Base-by-base conservation (phyloP, 2,113 vertebrate species). In the Anguilla japonica region DNA sequence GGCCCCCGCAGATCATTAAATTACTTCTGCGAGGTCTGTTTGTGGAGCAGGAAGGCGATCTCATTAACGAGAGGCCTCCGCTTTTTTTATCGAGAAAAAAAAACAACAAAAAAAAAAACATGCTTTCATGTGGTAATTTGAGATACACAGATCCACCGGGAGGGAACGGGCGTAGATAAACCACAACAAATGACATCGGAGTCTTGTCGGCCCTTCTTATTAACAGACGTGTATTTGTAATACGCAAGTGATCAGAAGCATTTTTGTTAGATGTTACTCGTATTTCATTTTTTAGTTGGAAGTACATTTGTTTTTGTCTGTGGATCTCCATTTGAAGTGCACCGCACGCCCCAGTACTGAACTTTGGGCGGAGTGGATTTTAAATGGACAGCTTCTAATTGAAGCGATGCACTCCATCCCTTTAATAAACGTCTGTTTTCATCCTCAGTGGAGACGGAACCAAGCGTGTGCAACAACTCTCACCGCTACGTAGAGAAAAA, bases 101-200 rank as follows among this genome's bases (percentile, higher is more conserved):
- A 92, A 86, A 88, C n/a, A 81, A 29, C 34, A 0, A 34, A 34
- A 41, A 88, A 90, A 88, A 93, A 93, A 84, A 89, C 84, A 57
- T 0, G 81, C 91, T 91, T 93, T 94, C 91, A 94, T 93, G 92
- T 89, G 85, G 90, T 93, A 89, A 94, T 94, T 93, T 89, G 89
- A 93, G 93, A 88, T 86, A 81, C 87, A 86, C 84, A 3, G 87
- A 85, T 87, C 90, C 90, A 91, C 89, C 88, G 89, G 91, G 81
- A 87, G 88, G 87, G 91, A 88, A 91, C 84, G 90, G 87, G 84
- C 89, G 85, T 87, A 53, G 14, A 79, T 89, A 88, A 90, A 79
- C 71, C 71, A 34, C 71, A n/a, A 82, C 82, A 86, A 88, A 89
- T 83, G 34, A 34, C 57, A n/a, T 56, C 57, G 16, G 43, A 34